These are phyloP conservation scores for Eublepharis macularius DNA, from an alignment of 2,113 vertebrate genomes.

Conservation along the genomic window DNA sequence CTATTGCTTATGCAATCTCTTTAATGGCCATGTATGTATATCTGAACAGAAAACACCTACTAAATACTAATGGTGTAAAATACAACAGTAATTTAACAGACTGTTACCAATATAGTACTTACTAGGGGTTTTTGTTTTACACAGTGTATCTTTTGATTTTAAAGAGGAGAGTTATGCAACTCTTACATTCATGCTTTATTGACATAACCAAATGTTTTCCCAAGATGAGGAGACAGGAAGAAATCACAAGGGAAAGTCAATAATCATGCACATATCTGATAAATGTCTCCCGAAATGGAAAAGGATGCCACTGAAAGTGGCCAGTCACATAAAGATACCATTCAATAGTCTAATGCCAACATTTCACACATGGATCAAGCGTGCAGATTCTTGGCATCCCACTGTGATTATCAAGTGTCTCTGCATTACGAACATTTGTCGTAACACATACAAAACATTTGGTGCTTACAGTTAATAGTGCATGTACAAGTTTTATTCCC, in stretches of 20 bases:
- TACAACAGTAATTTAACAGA: background rate
- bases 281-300: background rate
- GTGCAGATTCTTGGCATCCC: too few relatives aligned
- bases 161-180: background rate
- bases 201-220: background rate
- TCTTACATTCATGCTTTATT: background rate
- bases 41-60: background rate
- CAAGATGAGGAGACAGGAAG: background rate
- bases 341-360: background rate
- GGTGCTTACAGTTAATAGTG: too few relatives aligned
- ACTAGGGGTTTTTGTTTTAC: too few relatives aligned
- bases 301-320: background rate
- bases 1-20: background rate
- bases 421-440: too few relatives aligned
- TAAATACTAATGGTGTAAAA: constrained; percentile 12
- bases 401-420: too few relatives aligned
- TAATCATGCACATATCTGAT: background rate
- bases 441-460: too few relatives aligned
- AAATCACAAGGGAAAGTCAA: background rate
- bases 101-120: background rate
- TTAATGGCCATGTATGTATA: background rate
- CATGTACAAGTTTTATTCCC: too few relatives aligned
- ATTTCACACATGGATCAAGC: too few relatives aligned
- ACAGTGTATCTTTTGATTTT: background rate
- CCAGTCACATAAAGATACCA: background rate